Base-by-base conservation (phyloP, 2,113 vertebrate species). In the Platysternon megacephalum region DNA sequence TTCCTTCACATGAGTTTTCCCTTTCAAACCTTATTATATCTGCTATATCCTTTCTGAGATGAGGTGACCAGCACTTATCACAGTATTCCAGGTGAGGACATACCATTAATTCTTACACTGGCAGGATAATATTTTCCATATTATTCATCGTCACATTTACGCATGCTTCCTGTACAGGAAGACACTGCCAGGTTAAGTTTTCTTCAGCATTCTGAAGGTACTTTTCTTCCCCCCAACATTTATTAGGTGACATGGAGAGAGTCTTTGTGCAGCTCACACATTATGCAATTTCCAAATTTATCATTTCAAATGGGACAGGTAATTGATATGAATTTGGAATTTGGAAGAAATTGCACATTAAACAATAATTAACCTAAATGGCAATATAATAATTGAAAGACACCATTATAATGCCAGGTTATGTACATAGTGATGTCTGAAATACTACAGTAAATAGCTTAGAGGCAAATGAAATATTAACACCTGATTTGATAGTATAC, bases 281-380 rank as follows among this genome's bases (percentile, higher is more conserved):
- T 46, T 82, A 42, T 76, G 11, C 1, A 58, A 89, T 93, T 92
- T 76, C 19, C 55, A 84, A 91, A 95, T 35, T 29, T 84, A 72
- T 14, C 79, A 9, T 81, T 87, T 81, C 39, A 65, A 1, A 29
- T 48, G 13, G 91, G 16, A 65, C 16, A 91, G 85, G 32, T 3
- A 35, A 86, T 26, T 84, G 6, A 79, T 92, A 89, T 32, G 72
- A 42, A 21, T 11, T 58, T 21, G 7, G 84, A 94, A 84, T 3
- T 48, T 49, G 49, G 6, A 84, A 84, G 76, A 26, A 0, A 35
- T 51, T 84, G 28, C 74, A 52, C n/a, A 88, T 11, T 6, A 79
- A 68, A 6, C 3, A 89, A 89, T 58, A 3, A 28, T 16, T 88
- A 4, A 35, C 58, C 49, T 86, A 4, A 39, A 51, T 10, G 28